A percentile compares a stretch with the other conserved stretches of the same genome.
Evolutionary conservation across 1,140 invertebrate species (phyloP).

Genomic region (Ephestia elutella): DNA sequence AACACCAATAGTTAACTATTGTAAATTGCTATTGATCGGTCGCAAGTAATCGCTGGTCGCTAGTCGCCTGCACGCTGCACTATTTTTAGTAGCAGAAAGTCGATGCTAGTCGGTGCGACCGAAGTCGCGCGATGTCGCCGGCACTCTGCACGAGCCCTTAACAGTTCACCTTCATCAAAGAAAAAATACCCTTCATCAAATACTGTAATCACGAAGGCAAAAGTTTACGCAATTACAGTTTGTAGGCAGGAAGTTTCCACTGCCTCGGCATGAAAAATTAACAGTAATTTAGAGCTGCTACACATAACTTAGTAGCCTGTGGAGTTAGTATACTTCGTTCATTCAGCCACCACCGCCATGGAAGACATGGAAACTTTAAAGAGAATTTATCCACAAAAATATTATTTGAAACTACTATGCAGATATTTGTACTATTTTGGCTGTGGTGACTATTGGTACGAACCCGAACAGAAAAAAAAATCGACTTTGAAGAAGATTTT

Average conservation of each 20-base stretch:
- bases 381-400: slow-evolving; percentile 29
- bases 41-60: too few species aligned
- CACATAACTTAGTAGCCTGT: background rate
- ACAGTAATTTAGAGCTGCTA: background rate
- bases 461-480: slow-evolving; percentile 18
- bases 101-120: too few species aligned
- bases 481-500: slow-evolving; percentile 10
- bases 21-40: too few species aligned
- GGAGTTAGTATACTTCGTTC: background rate
- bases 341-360: too few species aligned
- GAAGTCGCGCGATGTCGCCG: too few species aligned
- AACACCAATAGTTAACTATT: too few species aligned
- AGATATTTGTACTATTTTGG: slow-evolving; percentile 33
- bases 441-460: slow-evolving; percentile 40
- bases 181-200: too few species aligned
- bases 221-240: background rate
- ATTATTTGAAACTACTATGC: slow-evolving; percentile 34
- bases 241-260: background rate
- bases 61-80: too few species aligned
- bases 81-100: too few species aligned
- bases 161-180: background rate
- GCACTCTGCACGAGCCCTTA: too few species aligned
- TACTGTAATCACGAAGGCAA: background rate
- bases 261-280: background rate
- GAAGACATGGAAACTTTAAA: background rate